phyloP scores from a whole-genome alignment of 1,140 invertebrate species.

The Mizuhopecten yessoensis region DNA sequence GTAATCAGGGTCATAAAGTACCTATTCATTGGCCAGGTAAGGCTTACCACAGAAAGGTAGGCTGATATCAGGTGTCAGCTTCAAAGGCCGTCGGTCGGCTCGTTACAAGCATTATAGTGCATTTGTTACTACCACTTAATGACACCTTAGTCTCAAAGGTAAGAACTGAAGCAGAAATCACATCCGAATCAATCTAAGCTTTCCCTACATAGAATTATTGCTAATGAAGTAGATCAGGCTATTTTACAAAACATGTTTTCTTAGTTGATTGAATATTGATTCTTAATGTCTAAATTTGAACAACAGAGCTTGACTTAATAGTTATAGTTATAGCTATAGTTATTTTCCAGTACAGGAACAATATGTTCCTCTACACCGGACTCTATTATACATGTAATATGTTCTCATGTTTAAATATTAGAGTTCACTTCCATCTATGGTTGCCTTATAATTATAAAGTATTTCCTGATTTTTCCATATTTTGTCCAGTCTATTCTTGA shows the following conservation, averaged over 20 bases:
- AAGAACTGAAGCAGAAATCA: neutral
- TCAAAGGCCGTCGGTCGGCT: neutral
- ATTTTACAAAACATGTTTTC: neutral
- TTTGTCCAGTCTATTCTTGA: too few relatives aligned
- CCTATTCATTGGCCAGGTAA: neutral
- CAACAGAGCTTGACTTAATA: too few relatives aligned
- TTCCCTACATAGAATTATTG: neutral
- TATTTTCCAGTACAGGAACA: too few relatives aligned
- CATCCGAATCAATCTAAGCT: neutral
- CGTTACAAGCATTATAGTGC: neutral
- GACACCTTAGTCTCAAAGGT: neutral
- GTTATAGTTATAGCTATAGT: too few relatives aligned
- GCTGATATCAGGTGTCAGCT: neutral
- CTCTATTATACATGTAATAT: too few relatives aligned
- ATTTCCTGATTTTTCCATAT: too few relatives aligned
- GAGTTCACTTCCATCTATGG: too few relatives aligned
- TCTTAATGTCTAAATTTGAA: neutral
- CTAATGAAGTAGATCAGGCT: neutral
- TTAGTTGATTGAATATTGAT: neutral
- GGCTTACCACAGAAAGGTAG: neutral
- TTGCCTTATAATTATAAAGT: too few relatives aligned
- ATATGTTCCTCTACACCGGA: too few relatives aligned
- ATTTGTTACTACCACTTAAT: neutral
- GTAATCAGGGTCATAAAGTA: conserved; percentile 33
- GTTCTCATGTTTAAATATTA: too few relatives aligned